Conservation (phyloP, 2,888 invertebrate species). For the Poecilobothrus nobilitatus region DNA sequence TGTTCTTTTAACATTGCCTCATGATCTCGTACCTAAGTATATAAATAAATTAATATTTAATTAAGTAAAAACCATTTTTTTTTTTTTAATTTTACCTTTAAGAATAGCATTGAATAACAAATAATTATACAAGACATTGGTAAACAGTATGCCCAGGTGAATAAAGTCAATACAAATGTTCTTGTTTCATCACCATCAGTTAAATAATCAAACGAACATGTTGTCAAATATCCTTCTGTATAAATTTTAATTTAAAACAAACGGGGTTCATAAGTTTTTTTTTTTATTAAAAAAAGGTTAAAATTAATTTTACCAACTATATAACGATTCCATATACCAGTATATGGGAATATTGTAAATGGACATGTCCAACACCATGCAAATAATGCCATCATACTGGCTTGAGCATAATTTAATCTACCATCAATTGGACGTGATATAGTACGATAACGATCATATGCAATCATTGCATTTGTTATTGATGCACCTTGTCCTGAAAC, state of each 20-base stretch:
- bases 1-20: constrained; percentile 61
- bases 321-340: constrained; percentile 57
- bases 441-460: constrained; percentile 62
- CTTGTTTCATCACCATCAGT: constrained; percentile 56
- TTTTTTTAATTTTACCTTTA: constrained; percentile 48
- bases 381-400: constrained; percentile 50
- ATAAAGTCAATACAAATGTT: constrained; percentile 56
- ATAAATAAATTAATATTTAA: neutral
- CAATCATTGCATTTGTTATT: constrained; percentile 61
- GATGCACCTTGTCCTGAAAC: constrained; percentile 62
- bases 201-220: constrained; percentile 63
- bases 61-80: neutral
- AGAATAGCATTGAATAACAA: constrained; percentile 59
- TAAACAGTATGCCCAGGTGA: constrained; percentile 57
- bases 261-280: no score
- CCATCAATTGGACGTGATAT: constrained; percentile 65
- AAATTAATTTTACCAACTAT: constrained; percentile 49
- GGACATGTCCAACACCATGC: constrained; percentile 64
- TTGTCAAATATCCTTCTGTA: constrained; percentile 65
- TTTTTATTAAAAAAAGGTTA: no score
- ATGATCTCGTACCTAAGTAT: constrained; percentile 49
- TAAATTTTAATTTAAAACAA: constrained; percentile 24
- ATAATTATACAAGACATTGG: constrained; percentile 58
- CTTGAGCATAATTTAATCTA: constrained; percentile 56
- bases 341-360: constrained; percentile 56